These are phyloP conservation scores for Heliconius cydno DNA, from an alignment of 2,888 invertebrate genomes.

Conservation along the genomic window DNA sequence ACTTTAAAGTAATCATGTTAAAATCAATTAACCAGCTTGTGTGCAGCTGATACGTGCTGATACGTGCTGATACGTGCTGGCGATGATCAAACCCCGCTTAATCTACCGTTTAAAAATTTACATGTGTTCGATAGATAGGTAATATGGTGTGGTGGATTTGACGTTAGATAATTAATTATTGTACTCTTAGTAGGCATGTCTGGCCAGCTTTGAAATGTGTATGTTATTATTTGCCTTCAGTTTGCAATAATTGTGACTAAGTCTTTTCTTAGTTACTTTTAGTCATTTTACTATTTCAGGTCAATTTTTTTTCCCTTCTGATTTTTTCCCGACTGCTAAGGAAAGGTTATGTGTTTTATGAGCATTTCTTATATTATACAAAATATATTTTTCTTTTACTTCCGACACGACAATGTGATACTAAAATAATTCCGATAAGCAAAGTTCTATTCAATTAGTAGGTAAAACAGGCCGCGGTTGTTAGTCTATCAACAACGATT, in stretches of 20 bases:
- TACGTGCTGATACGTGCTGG: neutral
- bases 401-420: too few relatives aligned
- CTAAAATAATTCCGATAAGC: too few relatives aligned
- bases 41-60: constrained; percentile 1
- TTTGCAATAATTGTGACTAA: too few relatives aligned
- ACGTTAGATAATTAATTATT: neutral
- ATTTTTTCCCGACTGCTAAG: too few relatives aligned
- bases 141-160: neutral
- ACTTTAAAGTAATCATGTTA: constrained; percentile 14
- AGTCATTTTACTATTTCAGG: too few relatives aligned
- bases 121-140: neutral
- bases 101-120: constrained; percentile 12
- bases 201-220: neutral
- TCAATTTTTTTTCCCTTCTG: too few relatives aligned
- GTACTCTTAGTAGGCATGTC: neutral
- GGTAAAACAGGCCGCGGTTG: too few relatives aligned
- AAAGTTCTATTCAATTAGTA: too few relatives aligned
- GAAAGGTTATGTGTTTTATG: too few relatives aligned
- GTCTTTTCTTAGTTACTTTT: too few relatives aligned
- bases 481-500: neutral
- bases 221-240: too few relatives aligned
- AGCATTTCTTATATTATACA: neutral
- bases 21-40: neutral
- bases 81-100: constrained; percentile 24
- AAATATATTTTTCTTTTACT: neutral